phyloP scores from a whole-genome alignment of 2,888 invertebrate species.

The Nephrotoma appendiculata region DNA sequence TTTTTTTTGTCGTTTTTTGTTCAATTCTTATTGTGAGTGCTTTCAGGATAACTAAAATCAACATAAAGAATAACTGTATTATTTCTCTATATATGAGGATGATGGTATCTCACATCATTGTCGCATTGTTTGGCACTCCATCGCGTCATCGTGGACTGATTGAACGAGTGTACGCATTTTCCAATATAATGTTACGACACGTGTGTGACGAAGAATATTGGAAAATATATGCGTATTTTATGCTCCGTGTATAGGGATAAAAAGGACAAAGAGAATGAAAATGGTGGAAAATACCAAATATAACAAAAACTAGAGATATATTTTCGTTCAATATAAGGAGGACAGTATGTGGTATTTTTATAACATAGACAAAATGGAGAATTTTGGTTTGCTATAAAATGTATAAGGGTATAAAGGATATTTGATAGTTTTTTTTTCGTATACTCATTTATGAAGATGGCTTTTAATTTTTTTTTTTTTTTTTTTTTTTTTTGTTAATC shows the following conservation, averaged over 20 bases:
- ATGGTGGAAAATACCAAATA: background rate
- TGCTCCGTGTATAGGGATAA: background rate
- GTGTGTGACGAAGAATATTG: background rate
- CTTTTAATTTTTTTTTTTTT: background rate
- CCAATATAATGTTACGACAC: background rate
- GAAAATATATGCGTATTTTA: background rate
- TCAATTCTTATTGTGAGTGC: background rate
- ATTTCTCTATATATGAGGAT: too few relatives aligned
- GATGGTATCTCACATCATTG: background rate
- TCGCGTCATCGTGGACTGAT: background rate
- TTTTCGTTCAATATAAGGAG: background rate
- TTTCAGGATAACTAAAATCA: background rate
- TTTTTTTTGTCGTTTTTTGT: background rate
- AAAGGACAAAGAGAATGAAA: background rate
- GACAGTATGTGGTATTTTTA: background rate
- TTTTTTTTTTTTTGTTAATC: too few relatives aligned
- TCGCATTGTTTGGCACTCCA: background rate
- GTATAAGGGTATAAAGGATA: background rate
- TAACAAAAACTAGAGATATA: background rate
- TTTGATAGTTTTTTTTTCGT: background rate
- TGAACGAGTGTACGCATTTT: background rate
- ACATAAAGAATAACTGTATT: background rate
- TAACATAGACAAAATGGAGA: background rate
- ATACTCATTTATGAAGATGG: background rate
- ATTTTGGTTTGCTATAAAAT: background rate